A percentile compares a stretch with the other conserved stretches of the same genome.
Conservation (phyloP, 1,140 invertebrate species). For the Eumeta japonica region DNA sequence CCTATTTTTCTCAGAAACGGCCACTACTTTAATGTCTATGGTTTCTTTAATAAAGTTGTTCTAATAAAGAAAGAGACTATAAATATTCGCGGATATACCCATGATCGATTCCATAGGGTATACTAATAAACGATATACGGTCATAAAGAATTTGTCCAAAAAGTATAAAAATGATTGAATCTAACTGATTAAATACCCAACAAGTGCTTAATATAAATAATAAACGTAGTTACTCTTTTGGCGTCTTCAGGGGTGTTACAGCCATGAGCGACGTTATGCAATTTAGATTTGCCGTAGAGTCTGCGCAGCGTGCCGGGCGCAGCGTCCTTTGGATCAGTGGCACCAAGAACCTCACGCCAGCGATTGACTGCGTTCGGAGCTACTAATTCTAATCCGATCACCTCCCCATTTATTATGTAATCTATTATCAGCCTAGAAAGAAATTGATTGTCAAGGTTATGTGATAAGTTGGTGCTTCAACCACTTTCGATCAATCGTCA, state of each 20-base stretch:
- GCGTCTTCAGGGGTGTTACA: constrained; percentile 59
- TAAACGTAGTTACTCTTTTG: constrained; percentile 14
- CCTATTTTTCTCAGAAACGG: no score
- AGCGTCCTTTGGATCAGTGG: constrained; percentile 62
- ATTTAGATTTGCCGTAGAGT: constrained; percentile 70
- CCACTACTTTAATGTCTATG: no score
- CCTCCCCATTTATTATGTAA: constrained; percentile 70
- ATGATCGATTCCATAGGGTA: no score
- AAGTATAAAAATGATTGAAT: no score
- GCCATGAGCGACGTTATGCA: constrained; percentile 70
- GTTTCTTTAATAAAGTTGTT: no score
- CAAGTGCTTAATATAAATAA: constrained; percentile 2
- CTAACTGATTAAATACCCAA: background rate
- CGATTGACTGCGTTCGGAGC: constrained; percentile 67
- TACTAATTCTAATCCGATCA: constrained; percentile 74
- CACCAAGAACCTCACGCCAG: constrained; percentile 67
- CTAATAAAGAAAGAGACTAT: no score
- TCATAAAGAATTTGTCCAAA: no score
- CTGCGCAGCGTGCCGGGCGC: constrained; percentile 65
- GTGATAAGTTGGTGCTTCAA: no score
- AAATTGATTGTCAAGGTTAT: no score
- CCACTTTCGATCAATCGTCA: no score
- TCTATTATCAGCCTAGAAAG: constrained; percentile 59
- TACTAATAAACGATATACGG: no score
- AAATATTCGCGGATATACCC: no score